phyloP scores from a whole-genome alignment of 37 sponge, comb jelly and placozoan genomes.

The Oscarella lobularis region DNA sequence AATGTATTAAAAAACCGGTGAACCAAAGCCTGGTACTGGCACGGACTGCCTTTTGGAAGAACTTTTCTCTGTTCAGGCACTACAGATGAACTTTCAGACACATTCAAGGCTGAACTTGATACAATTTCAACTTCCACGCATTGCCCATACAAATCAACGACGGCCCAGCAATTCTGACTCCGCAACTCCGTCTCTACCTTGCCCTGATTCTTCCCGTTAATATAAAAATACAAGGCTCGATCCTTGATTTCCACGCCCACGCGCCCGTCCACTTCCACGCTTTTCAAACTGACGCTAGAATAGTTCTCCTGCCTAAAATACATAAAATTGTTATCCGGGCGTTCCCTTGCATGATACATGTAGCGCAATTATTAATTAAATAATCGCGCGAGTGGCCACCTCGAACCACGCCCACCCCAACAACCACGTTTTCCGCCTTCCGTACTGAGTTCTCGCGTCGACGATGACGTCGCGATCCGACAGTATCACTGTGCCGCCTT shows the following conservation, averaged over 20 bases:
- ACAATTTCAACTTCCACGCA: background rate
- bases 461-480: slow-evolving; percentile 1
- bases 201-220: background rate
- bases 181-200: background rate
- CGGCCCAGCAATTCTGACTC: background rate
- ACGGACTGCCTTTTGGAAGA: no score
- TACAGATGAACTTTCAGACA: no score
- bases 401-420: no score
- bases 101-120: no score
- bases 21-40: background rate
- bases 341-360: no score
- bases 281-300: background rate
- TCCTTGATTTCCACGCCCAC: background rate
- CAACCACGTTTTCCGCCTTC: no score
- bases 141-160: background rate
- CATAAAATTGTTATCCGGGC: no score
- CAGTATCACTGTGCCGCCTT: background rate
- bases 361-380: no score
- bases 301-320: background rate
- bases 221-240: background rate
- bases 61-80: no score
- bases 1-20: background rate
- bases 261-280: background rate
- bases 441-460: background rate
- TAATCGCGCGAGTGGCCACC: no score